Conservation (phyloP, 2,888 invertebrate genomes). For the Netelia inedita region DNA sequence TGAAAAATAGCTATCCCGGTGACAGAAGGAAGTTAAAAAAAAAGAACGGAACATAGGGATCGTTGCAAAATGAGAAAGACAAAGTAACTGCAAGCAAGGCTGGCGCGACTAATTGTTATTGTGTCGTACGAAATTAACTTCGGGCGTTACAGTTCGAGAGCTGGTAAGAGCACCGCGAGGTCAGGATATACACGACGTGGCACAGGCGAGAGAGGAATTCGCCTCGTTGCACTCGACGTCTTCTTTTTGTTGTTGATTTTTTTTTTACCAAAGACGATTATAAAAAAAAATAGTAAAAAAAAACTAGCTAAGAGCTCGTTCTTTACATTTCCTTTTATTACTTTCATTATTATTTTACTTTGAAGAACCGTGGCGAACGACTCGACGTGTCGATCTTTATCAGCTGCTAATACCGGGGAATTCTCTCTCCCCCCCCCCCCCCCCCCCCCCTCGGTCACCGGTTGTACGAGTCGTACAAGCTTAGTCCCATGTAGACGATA, state of each 20-base stretch:
- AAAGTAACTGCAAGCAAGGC: constrained; percentile 71
- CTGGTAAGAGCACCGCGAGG: constrained; percentile 37
- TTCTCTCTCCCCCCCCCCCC: constrained; percentile 12
- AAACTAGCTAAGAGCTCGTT: constrained; percentile 1
- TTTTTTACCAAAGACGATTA: constrained; percentile 76
- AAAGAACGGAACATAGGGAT: no score
- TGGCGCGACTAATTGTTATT: constrained; percentile 78
- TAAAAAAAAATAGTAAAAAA: constrained; percentile 35
- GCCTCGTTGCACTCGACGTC: constrained; percentile 81
- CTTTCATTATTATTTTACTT: constrained; percentile 21
- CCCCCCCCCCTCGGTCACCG: constrained; percentile 4
- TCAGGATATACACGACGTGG: constrained; percentile 1
- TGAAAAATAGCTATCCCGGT: no score
- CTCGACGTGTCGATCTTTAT: constrained; percentile 61
- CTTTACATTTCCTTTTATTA: constrained; percentile 9
- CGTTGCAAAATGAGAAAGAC: no score
- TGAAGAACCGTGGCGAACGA: constrained; percentile 40
- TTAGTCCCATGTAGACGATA: no score
- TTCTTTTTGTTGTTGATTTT: constrained; percentile 8
- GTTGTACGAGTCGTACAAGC: neutral
- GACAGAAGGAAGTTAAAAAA: no score
- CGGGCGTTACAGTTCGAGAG: constrained; percentile 23
- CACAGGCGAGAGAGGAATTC: constrained; percentile 48
- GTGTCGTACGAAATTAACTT: constrained; percentile 60
- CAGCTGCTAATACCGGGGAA: constrained; percentile 56